These are phyloP conservation scores for Chrysolina americana DNA, from an alignment of 2,888 invertebrate species.

Conservation along the genomic window DNA sequence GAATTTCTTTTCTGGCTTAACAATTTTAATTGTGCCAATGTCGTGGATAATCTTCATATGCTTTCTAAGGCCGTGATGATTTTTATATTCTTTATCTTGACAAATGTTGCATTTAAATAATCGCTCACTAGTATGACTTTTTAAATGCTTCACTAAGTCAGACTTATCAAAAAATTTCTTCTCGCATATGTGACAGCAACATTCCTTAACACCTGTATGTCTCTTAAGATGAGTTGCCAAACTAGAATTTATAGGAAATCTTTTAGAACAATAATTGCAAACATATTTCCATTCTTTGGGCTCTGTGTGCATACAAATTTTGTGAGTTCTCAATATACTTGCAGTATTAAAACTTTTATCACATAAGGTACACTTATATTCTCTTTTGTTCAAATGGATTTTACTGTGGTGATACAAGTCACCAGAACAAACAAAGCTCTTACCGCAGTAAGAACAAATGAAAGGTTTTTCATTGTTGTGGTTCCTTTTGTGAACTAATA, in stretches of 20 bases:
- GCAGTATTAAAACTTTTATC: conserved; percentile 59
- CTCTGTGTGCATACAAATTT: conserved; percentile 59
- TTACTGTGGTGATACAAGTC: conserved; percentile 59
- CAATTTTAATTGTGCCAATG: conserved; percentile 62
- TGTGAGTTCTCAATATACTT: conserved; percentile 58
- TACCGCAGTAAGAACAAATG: conserved; percentile 60
- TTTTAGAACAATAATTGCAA: conserved; percentile 53
- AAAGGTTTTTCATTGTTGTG: conserved; percentile 58
- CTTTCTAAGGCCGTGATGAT: conserved; percentile 55
- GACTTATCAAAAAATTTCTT: conserved; percentile 66
- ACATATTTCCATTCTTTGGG: conserved; percentile 60
- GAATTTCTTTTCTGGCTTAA: conserved; percentile 63
- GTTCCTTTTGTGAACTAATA: conserved; percentile 57
- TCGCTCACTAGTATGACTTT: conserved; percentile 57
- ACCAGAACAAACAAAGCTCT: conserved; percentile 63
- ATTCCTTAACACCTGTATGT: conserved; percentile 63
- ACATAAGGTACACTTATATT: conserved; percentile 58
- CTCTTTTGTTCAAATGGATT: conserved; percentile 58
- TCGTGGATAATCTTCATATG: conserved; percentile 58
- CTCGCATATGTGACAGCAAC: conserved; percentile 57
- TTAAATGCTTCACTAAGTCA: conserved; percentile 57
- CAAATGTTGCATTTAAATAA: conserved; percentile 56
- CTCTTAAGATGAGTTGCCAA: conserved; percentile 56
- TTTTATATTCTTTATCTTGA: conserved; percentile 58
- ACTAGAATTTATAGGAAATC: conserved; percentile 60